Percentiles rank a stretch among this genome's conserved stretches.
These are phyloP conservation scores for Temnothorax longispinosus DNA, from an alignment of 1,140 invertebrate genomes.

Conservation along the genomic window DNA sequence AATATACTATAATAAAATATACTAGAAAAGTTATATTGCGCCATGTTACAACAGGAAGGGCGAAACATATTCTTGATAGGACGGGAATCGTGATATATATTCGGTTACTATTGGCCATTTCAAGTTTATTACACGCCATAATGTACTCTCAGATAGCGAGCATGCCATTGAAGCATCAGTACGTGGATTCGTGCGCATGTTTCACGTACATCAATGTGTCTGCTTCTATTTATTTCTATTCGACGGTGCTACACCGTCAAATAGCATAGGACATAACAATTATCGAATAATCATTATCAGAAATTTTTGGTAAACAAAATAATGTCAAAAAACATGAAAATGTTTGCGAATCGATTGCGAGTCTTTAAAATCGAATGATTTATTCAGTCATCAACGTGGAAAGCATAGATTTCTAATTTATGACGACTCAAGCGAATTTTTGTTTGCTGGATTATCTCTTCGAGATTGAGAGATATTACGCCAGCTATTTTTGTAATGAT, in stretches of 20 bases:
- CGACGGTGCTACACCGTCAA: background rate
- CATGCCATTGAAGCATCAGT: slow-evolving; percentile 44
- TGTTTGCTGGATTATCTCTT: background rate
- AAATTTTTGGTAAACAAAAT: background rate
- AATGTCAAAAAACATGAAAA: slow-evolving; percentile 6
- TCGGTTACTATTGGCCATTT: slow-evolving; percentile 44
- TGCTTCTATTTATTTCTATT: background rate
- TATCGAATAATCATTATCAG: slow-evolving; percentile 32
- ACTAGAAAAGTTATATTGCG: background rate
- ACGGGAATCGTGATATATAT: slow-evolving; percentile 31
- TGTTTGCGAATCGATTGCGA: background rate
- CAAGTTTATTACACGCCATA: slow-evolving; percentile 44
- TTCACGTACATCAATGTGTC: background rate
- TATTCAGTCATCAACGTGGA: background rate
- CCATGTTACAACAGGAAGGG: background rate
- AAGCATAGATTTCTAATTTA: background rate
- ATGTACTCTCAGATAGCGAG: slow-evolving; percentile 52
- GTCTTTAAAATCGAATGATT: background rate
- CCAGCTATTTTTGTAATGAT: slow-evolving; percentile 10
- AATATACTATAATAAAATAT: background rate
- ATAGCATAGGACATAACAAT: background rate
- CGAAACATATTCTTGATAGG: slow-evolving; percentile 24
- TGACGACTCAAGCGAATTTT: slow-evolving; percentile 20
- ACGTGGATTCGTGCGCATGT: slow-evolving; percentile 12
- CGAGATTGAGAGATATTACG: background rate